Base-by-base conservation (phyloP, 2,888 invertebrate genomes). In the Auanema freiburgensis region DNA sequence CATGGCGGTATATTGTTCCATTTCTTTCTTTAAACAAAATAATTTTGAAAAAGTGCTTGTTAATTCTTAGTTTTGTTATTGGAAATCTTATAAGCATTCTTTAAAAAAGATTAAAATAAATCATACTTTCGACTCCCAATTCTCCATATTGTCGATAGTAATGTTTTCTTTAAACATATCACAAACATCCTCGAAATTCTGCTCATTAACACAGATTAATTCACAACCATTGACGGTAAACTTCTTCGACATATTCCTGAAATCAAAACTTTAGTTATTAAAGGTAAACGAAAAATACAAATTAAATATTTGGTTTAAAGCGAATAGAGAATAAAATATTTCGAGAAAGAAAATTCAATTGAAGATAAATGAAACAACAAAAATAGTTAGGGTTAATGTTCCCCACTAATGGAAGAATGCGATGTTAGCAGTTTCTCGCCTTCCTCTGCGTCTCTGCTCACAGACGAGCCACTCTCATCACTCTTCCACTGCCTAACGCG, bases 91-190 rank as follows among this genome's bases (percentile, higher is more conserved):
- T 60, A 60, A 63, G 42, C 63, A 63, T 63, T 63, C 52, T 60
- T 63, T 62, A 49, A 62, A 63, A 63, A 62, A n/a, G 62, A 62
- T 33, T 62, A 63, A 62, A 63, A 63, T 63, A 63, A 63, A 63
- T 6, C 59, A 63, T 52, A 63, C 59, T 21, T 50, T 63, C 21
- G 21, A 14, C 54, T 57, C 54, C 53, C 53, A 58, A 62, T 33
- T 14, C 24, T 46, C 59, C 59, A 44, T 12, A 25, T 46, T 18
- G 49, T 62, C 62, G 46, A 62, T n/a, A n/a, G n/a, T n/a, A n/a
- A n/a, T n/a, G n/a, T n/a, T n/a, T n/a, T n/a, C n/a, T n/a, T n/a
- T n/a, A n/a, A 62, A 61, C 23, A 12, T 18, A 21, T 21, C 49
- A 44, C 58, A 25, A 18, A 62, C 44, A 10, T 60, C 18, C 46